Evolutionary conservation across 1,140 invertebrate genomes (phyloP), one percentile per base, ranked within the genome.

Genomic region (Leguminivora glycinivorella): DNA sequence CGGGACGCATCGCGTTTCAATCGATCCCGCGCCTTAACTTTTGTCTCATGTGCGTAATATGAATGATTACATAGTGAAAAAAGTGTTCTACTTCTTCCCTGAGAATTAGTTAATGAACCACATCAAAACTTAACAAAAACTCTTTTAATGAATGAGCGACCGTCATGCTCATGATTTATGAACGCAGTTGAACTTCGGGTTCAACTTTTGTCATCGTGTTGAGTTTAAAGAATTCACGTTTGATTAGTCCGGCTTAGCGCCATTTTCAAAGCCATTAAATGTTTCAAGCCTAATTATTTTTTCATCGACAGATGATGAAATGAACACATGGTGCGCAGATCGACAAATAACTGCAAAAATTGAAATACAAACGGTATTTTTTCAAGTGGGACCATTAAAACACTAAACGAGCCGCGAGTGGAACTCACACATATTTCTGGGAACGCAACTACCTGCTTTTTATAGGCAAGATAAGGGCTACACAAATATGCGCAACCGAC

Each of bases 381-480:
- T 72, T 76, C 73, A 75, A 79, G 78, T 63, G 73, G 77, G 72
- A 56, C 77, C 77, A 85, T 84, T 87, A 83, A 83, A 81, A 81
- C 75, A 77, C 72, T 77, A 72, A 74, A 74, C 68, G 72, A 73
- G 77, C 69, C 74, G 68, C 71, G 78, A 72, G 78, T 76, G 82
- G 77, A 73, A 83, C 77, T 79, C 73, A 68, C 75, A 78, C 75
- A 26, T 78, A 77, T 58, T 87, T 86, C 81, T 75, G 78, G 76
- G 88, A 87, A 88, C 77, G 75, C 77, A 80, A 82, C 85, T 89
- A 89, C 87, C 87, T 89, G 87, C 80, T 85, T 83, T 87, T 87
- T 87, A 79, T 84, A 80, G 74, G 73, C 24, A 67, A 78, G 82
- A 82, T 86, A 83, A 80, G 76, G 75, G 71, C 70, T 76, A 75